Conservation (phyloP, 2,888 invertebrate species). For the Caenorhabditis auriculariae region DNA sequence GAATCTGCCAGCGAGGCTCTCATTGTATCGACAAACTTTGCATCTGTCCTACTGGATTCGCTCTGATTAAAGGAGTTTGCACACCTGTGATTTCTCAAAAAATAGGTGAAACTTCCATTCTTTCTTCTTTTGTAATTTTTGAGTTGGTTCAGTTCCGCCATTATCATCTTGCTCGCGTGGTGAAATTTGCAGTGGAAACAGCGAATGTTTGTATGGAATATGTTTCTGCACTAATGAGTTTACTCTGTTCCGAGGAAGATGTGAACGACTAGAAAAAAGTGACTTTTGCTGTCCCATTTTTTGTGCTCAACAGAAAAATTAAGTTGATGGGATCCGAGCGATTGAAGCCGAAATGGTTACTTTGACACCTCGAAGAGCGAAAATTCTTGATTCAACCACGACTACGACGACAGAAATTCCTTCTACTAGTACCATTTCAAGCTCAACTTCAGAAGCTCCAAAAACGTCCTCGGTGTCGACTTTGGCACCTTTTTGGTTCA, state of each 20-base stretch:
- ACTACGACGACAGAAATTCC: conserved; percentile 11
- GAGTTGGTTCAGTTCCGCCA: conserved; percentile 48
- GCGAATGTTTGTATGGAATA: conserved; percentile 48
- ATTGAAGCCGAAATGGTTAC: not conserved
- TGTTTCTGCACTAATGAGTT: conserved; percentile 47
- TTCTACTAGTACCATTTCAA: conserved; percentile 12
- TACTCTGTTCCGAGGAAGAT: conserved; percentile 39
- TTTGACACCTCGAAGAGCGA: conserved; percentile 3
- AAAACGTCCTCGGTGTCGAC: conserved; percentile 8
- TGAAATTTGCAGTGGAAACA: conserved; percentile 52
- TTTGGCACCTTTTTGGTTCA: conserved; percentile 23
- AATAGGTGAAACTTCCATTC: conserved; percentile 9
- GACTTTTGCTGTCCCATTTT: not conserved
- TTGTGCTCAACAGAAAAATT: not conserved
- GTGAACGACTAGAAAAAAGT: conserved; percentile 10
- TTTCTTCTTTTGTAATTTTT: not conserved
- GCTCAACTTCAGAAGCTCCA: conserved; percentile 2
- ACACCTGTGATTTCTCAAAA: no score
- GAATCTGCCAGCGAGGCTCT: conserved; percentile 37
- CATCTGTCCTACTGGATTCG: conserved; percentile 40
- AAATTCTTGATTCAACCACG: conserved; percentile 3
- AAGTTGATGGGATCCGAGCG: not conserved
- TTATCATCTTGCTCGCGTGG: conserved; percentile 46
- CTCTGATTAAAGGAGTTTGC: conserved; percentile 31
- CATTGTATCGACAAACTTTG: conserved; percentile 41